Percentiles rank a stretch among this genome's conserved stretches.
phyloP scores from a whole-genome alignment of 2,113 vertebrate genomes.

The Dicerorhinus sumatrensis region DNA sequence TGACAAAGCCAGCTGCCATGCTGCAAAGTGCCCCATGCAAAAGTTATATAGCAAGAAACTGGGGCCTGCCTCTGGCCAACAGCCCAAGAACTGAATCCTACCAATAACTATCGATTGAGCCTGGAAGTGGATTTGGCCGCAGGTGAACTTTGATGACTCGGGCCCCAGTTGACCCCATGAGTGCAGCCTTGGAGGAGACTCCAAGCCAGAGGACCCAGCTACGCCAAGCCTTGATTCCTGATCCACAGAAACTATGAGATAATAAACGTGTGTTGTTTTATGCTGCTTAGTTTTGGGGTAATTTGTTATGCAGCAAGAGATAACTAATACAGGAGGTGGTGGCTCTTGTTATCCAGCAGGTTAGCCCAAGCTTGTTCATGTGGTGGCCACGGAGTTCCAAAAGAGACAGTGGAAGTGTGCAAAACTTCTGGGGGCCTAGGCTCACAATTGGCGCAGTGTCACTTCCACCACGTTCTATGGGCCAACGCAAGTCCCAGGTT shows the following conservation, averaged over 20 bases:
- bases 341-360: neutral
- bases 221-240: neutral
- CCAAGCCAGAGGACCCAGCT: neutral
- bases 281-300: neutral
- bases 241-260: neutral
- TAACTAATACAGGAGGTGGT: neutral
- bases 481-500: rapidly evolving
- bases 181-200: neutral
- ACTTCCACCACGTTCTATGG: rapidly evolving
- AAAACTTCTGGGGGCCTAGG: neutral
- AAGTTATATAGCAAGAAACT: neutral
- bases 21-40: neutral
- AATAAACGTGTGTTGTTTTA: rapidly evolving
- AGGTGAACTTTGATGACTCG: neutral
- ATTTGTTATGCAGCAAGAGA: neutral
- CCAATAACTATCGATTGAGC: rapidly evolving
- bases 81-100: neutral
- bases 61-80: neutral
- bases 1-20: neutral
- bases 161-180: neutral
- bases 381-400: rapidly evolving
- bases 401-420: neutral
- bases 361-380: too few relatives aligned
- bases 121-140: neutral
- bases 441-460: rapidly evolving